Conservation (phyloP, 2,888 invertebrate genomes). For the Coelopa pilipes region DNA sequence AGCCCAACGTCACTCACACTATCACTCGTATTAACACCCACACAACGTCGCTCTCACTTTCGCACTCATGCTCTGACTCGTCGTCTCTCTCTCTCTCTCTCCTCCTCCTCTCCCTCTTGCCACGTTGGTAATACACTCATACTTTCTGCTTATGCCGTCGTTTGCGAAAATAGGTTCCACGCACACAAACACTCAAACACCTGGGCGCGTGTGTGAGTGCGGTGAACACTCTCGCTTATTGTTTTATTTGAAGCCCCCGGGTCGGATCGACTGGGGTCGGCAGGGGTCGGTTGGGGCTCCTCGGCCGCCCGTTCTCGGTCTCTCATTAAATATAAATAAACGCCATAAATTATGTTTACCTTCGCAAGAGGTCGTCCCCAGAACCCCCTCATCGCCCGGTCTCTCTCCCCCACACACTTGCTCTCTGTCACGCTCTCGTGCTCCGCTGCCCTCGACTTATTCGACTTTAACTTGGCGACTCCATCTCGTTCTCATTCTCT, state of each 20-base stretch:
- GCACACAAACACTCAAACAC: no score
- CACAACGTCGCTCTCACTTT: not conserved
- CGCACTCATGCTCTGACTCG: no score
- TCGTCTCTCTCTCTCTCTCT: no score
- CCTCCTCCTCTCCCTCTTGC: not conserved
- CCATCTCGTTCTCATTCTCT: no score
- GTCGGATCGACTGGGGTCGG: not conserved
- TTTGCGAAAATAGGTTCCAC: not conserved
- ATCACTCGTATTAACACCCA: not conserved
- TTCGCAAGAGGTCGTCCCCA: conserved; percentile 5
- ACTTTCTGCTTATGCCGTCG: not conserved
- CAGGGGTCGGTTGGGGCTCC: conserved; percentile 23
- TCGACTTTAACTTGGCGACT: no score
- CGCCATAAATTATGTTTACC: conserved; percentile 57
- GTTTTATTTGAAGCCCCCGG: not conserved
- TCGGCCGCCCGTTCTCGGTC: no score
- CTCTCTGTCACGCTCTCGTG: no score
- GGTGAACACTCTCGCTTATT: not conserved
- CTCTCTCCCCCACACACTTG: not conserved
- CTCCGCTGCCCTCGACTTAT: no score
- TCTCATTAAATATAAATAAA: conserved; percentile 59
- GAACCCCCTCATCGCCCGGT: not conserved
- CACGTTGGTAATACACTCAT: not conserved
- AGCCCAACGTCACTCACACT: no score
- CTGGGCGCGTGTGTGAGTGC: no score